Evolutionary conservation across 23 tunicate genomes (phyloP), one percentile per base, ranked within the genome.

Genomic region (Ciona savignyi): DNA sequence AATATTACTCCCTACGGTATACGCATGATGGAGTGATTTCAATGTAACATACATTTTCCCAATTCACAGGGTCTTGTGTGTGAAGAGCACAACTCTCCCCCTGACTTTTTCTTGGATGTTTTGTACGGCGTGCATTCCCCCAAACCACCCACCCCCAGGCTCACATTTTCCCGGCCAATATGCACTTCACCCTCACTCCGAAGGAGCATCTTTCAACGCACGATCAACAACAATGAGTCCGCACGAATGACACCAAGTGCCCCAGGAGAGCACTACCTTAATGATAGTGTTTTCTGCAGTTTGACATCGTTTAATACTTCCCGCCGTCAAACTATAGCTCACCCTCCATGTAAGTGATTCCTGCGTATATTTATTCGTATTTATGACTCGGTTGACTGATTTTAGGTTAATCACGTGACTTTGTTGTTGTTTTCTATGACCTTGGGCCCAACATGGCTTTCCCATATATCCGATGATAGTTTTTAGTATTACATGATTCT

Each of bases 51-150:
- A 49, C 15, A 49, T 49, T 64, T 64, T 64, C 21, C 23, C 0
- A 9, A 28, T 24, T 24, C 15, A 63, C 24, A n/a, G 68, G 83
- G 83, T 28, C 60, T 71, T 33, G 21, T 15, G 9, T 70, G 74
- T 68, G 83, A 70, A 26, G 2, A 51, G 56, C 76, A 79, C 48
- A 32, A 79, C 62, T 66, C 74, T 21, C 76, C 75, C n/a, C 83
- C 83, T 0, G 83, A 79, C 51, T 79, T 24, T 34, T 70, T 79
- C 69, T 42, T 79, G 66, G 83, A 79, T 42, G 42, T 79, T 30
- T 70, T 79, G 26, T 79, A 34, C 65, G 83, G 83, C 11, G 25
- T 34, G 1, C 33, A 48, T 15, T 4, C 72, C 27, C 26, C 15
- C 26, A 63, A 63, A 23, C 28, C 67, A 11, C 67, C 28, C 15